Percentiles rank a stretch among this genome's conserved stretches.
Evolutionary conservation across 1,140 invertebrate genomes (phyloP).

Genomic region (Brachionus paranguensis): DNA sequence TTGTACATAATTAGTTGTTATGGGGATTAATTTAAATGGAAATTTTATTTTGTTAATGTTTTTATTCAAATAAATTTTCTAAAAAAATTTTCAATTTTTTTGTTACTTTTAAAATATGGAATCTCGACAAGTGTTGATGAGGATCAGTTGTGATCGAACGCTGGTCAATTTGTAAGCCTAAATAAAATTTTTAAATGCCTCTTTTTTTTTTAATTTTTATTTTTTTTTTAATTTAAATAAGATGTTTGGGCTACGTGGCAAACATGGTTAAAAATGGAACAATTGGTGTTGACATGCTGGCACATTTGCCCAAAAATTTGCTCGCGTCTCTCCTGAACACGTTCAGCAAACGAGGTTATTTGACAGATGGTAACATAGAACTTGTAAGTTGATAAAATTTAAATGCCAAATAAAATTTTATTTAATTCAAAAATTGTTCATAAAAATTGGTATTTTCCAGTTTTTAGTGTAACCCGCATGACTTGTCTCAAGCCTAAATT

Average conservation of each 20-base stretch:
- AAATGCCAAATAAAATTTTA: no score
- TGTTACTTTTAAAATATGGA: background rate
- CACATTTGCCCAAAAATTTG: conserved; percentile 14
- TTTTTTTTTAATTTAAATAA: background rate
- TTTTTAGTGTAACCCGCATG: no score
- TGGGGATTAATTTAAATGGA: background rate
- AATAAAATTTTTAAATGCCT: background rate
- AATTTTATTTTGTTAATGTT: conserved; percentile 1
- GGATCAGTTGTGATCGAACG: background rate
- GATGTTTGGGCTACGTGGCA: background rate
- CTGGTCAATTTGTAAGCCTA: background rate
- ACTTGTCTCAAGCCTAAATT: no score
- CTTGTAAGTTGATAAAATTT: background rate
- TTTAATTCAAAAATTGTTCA: no score
- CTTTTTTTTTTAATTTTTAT: background rate
- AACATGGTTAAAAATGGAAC: background rate
- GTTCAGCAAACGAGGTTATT: conserved; percentile 27
- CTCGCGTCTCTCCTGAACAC: background rate
- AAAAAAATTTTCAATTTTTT: background rate
- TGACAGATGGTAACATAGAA: conserved; percentile 28
- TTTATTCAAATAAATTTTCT: background rate
- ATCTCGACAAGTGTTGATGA: background rate
- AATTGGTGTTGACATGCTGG: background rate
- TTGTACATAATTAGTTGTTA: background rate
- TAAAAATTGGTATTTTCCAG: no score